phyloP scores from a whole-genome alignment of 2,888 invertebrate species.

The Euproctis similis region DNA sequence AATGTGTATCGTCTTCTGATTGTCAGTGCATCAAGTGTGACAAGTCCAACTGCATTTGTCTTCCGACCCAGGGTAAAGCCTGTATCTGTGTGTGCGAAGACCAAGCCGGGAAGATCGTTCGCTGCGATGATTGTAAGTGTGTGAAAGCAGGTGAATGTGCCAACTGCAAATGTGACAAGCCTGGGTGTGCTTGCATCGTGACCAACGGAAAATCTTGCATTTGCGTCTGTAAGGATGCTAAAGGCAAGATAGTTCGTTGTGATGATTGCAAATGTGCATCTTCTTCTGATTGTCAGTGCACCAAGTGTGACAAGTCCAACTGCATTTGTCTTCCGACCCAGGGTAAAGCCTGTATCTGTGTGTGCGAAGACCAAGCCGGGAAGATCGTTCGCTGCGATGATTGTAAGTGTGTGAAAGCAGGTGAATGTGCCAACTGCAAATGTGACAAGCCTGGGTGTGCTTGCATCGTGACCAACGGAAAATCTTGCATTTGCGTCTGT shows the following conservation, averaged over 20 bases:
- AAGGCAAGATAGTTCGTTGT: conserved; percentile 18
- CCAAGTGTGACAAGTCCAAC: neutral
- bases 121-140: conserved; percentile 13
- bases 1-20: conserved; percentile 27
- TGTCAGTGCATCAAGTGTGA: conserved; percentile 25
- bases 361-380: conserved; percentile 9
- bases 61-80: conserved; percentile 9
- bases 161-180: conserved; percentile 7
- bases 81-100: too few species aligned
- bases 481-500: conserved; percentile 25
- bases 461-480: conserved; percentile 23
- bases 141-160: neutral
- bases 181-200: conserved; percentile 13
- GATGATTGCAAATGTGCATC: conserved; percentile 26
- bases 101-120: conserved; percentile 6
- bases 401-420: conserved; percentile 8
- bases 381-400: conserved; percentile 10
- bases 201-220: conserved; percentile 14
- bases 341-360: conserved; percentile 17
- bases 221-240: conserved; percentile 13
- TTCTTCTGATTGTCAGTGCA: conserved; percentile 14
- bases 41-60: conserved; percentile 6
- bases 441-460: conserved; percentile 3
- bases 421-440: conserved; percentile 9
- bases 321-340: conserved; percentile 18